Evolutionary conservation across 2,888 invertebrate genomes (phyloP).

Genomic region (Toxonevra muliebris): DNA sequence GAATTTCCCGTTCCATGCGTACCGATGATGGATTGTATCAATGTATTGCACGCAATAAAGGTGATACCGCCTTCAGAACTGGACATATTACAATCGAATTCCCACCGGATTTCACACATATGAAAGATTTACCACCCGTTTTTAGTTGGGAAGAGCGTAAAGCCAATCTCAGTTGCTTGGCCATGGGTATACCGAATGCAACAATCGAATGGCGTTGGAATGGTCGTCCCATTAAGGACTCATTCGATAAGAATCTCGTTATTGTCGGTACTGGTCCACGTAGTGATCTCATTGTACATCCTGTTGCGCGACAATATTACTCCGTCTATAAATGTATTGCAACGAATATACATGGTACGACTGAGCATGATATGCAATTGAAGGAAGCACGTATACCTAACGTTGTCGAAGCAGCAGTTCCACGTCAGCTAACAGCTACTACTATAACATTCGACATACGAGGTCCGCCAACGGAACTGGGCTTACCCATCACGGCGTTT

Average conservation of each 20-base stretch:
- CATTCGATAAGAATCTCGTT: constrained; percentile 67
- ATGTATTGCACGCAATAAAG: constrained; percentile 84
- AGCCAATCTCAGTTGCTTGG: constrained; percentile 86
- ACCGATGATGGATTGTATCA: constrained; percentile 89
- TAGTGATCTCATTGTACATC: constrained; percentile 77
- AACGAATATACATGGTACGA: constrained; percentile 77
- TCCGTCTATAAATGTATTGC: constrained; percentile 85
- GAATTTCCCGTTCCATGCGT: constrained; percentile 73
- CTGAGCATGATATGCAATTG: constrained; percentile 74
- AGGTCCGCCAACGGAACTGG: constrained; percentile 78
- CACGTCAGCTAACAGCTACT: constrained; percentile 81
- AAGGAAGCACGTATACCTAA: constrained; percentile 79
- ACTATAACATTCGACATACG: constrained; percentile 82
- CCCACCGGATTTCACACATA: constrained; percentile 79
- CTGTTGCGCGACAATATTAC: constrained; percentile 73
- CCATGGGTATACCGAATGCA: constrained; percentile 90
- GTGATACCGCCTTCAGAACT: constrained; percentile 78
- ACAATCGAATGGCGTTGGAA: constrained; percentile 85
- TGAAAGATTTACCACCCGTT: constrained; percentile 75
- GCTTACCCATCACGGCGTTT: constrained; percentile 78
- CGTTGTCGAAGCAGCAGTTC: constrained; percentile 71
- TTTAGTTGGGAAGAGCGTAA: constrained; percentile 86
- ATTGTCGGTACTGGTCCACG: constrained; percentile 76
- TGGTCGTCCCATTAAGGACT: constrained; percentile 68
- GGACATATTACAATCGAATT: constrained; percentile 87